Conservation (phyloP, 2,113 vertebrate genomes). For the Connochaetes taurinus region DNA sequence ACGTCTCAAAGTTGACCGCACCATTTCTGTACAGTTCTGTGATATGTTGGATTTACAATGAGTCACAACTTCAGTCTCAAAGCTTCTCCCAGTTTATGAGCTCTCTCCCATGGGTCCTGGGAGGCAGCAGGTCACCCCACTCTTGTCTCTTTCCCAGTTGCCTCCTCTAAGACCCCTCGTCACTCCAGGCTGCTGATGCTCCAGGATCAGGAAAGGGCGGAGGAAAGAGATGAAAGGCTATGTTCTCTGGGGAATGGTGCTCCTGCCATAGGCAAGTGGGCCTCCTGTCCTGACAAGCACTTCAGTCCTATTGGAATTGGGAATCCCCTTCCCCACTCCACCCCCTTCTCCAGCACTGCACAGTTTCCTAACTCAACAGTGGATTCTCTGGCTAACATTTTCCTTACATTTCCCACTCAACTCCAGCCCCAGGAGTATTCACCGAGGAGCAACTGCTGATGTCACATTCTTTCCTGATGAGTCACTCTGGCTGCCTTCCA, state of each 20-base stretch:
- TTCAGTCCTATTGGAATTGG: background rate
- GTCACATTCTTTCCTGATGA: conserved; percentile 49
- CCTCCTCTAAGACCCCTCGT: background rate
- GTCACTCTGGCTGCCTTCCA: conserved; percentile 56
- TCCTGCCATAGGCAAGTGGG: background rate
- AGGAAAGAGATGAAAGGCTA: background rate
- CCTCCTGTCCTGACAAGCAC: background rate
- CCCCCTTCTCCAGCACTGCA: background rate
- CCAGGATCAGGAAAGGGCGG: background rate
- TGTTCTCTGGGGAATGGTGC: background rate
- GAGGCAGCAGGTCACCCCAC: background rate
- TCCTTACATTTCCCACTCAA: background rate
- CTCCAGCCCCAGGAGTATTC: background rate
- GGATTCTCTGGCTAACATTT: background rate
- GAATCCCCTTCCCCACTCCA: background rate
- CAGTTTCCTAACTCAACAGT: background rate
- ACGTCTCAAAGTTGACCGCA: background rate
- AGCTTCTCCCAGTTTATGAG: background rate
- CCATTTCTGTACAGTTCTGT: background rate
- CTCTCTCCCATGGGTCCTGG: background rate
- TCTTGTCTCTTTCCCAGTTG: no score
- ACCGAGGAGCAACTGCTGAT: background rate
- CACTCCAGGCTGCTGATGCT: rapidly evolving
- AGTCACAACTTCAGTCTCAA: background rate
- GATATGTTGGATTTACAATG: background rate